phyloP scores from a whole-genome alignment of 92 coral and sea anemone genomes.

The Zoanthus sociatus region DNA sequence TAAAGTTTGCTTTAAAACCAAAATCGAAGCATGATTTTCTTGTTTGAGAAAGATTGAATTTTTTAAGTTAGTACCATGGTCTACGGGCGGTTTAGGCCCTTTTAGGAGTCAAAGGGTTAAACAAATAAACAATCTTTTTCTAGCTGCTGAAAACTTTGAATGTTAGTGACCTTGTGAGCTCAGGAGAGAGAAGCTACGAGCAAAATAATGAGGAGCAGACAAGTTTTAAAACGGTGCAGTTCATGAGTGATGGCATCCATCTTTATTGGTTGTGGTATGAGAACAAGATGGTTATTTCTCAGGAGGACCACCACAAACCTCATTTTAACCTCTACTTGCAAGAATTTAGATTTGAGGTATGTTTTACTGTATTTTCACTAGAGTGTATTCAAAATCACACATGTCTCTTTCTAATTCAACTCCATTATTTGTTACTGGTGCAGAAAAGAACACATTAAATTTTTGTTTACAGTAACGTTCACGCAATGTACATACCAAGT shows the following conservation, averaged over 20 bases:
- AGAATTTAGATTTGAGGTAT: slow-evolving; percentile 36
- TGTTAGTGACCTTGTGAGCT: background rate
- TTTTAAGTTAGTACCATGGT: too few relatives aligned
- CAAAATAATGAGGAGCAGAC: background rate
- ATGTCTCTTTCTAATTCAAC: too few relatives aligned
- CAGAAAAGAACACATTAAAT: too few relatives aligned
- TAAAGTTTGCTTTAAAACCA: too few relatives aligned
- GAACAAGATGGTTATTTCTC: slow-evolving; percentile 25
- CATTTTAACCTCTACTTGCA: slow-evolving; percentile 36
- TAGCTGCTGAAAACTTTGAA: slow-evolving; percentile 27
- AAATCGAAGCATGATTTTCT: too few relatives aligned
- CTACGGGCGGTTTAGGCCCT: too few relatives aligned
- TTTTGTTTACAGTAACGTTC: too few relatives aligned
- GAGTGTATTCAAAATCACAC: too few relatives aligned
- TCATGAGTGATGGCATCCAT: slow-evolving; percentile 45
- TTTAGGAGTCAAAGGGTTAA: too few relatives aligned
- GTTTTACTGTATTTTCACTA: background rate
- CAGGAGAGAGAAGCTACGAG: background rate
- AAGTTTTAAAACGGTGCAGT: slow-evolving; percentile 22
- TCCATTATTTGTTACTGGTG: too few relatives aligned
- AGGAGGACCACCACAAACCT: slow-evolving; percentile 39
- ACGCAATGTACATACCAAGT: too few relatives aligned
- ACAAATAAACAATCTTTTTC: background rate
- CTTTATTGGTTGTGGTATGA: slow-evolving; percentile 48
- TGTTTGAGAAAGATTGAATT: too few relatives aligned